phyloP scores from a whole-genome alignment of 2,888 invertebrate species.

The Muscina levida region DNA sequence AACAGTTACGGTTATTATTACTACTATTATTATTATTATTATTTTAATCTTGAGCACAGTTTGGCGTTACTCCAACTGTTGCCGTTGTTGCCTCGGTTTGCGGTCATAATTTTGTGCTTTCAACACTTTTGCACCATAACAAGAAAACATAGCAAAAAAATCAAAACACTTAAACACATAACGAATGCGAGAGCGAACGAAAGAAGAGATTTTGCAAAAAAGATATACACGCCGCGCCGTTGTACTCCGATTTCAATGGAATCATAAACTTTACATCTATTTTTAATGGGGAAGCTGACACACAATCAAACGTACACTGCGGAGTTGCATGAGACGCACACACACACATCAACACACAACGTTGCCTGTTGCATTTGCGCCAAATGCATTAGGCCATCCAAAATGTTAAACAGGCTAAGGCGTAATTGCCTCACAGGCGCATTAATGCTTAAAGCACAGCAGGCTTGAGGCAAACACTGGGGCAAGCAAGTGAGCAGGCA shows the following conservation, averaged over 20 bases:
- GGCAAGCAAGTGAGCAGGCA: not conserved
- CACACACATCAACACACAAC: not conserved
- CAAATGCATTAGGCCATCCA: conserved; percentile 27
- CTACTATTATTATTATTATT: conserved; percentile 55
- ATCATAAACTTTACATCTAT: conserved; percentile 65
- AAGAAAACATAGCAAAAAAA: no score
- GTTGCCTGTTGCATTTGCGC: conserved; percentile 24
- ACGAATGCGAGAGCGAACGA: conserved; percentile 41
- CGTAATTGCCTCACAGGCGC: conserved; percentile 44
- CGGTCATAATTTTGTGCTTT: conserved; percentile 76
- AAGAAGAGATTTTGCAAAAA: conserved; percentile 62
- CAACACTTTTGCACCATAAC: conserved; percentile 71
- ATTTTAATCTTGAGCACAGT: conserved; percentile 53
- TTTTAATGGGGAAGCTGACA: conserved; percentile 69
- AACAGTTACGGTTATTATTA: conserved; percentile 65
- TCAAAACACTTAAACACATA: no score
- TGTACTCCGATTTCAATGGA: conserved; percentile 71
- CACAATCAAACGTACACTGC: conserved; percentile 30
- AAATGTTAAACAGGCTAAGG: conserved; percentile 45
- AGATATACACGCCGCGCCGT: conserved; percentile 68
- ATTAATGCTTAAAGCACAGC: conserved; percentile 44
- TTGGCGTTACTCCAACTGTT: conserved; percentile 43
- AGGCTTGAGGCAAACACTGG: conserved; percentile 17
- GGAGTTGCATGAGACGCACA: conserved; percentile 2
- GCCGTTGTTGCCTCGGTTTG: conserved; percentile 69